phyloP scores from a whole-genome alignment of 1,140 invertebrate species.

The Lasaia peninsularis region DNA sequence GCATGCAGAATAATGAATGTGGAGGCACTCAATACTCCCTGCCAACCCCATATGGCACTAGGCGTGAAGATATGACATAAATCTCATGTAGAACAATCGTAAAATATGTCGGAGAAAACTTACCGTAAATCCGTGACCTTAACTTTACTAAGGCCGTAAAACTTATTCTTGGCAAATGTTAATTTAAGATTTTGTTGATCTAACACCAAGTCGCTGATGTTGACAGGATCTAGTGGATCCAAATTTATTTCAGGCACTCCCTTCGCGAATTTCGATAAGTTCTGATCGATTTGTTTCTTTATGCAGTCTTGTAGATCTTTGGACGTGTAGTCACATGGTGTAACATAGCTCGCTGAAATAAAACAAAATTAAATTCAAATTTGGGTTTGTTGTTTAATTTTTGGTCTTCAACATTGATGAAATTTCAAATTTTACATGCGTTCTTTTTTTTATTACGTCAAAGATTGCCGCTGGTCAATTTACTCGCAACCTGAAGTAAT shows the following conservation, averaged over 20 bases:
- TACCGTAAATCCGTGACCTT: background rate
- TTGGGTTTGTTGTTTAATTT: no score
- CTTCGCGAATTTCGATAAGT: background rate
- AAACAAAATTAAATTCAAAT: background rate
- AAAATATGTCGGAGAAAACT: background rate
- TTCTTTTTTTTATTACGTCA: no score
- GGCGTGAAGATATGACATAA: no score
- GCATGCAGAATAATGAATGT: no score
- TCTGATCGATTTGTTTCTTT: background rate
- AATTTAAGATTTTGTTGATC: conserved; percentile 1
- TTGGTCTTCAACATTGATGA: no score
- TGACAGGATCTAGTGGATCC: conserved; percentile 1
- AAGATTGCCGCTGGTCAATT: no score
- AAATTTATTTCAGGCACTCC: background rate
- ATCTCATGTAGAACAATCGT: no score
- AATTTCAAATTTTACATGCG: no score
- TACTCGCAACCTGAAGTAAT: no score
- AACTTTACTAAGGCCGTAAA: background rate
- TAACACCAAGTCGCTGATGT: conserved; percentile 12
- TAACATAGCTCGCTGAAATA: background rate
- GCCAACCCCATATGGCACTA: no score
- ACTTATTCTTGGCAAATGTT: background rate
- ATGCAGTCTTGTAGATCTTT: background rate
- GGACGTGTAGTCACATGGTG: background rate
- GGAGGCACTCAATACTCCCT: no score